Conservation (phyloP, 2,113 vertebrate species). For the Alexandromys fortis region DNA sequence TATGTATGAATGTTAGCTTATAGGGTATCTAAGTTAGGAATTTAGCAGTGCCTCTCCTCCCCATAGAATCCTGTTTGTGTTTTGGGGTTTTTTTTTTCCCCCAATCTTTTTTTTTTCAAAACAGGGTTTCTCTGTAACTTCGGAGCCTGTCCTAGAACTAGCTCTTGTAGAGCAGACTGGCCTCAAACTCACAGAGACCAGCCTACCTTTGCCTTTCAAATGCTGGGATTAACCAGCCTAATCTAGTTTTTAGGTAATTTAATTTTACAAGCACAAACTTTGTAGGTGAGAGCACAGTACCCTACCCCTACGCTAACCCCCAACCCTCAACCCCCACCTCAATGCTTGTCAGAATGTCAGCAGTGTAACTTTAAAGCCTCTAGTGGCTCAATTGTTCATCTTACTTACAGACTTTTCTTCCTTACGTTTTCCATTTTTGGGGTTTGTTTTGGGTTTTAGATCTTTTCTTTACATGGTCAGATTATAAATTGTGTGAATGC, state of each 20-base stretch:
- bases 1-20: neutral
- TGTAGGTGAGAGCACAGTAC: neutral
- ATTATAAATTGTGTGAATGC: neutral
- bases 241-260: neutral
- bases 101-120: no score
- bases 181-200: no score
- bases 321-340: no score
- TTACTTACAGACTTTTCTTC: neutral
- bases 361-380: neutral
- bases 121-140: no score
- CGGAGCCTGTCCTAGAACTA: no score
- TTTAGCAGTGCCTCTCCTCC: neutral
- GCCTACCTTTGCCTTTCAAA: no score
- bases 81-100: neutral
- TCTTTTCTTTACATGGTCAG: neutral
- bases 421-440: neutral
- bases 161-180: no score
- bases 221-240: neutral
- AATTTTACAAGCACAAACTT: neutral
- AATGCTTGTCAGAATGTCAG: neutral
- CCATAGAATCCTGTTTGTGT: neutral
- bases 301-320: no score
- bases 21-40: neutral
- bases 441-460: neutral
- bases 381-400: conserved; percentile 3